Base-by-base conservation (phyloP, 2,888 invertebrate species). In the Aporophyla lueneburgensis region DNA sequence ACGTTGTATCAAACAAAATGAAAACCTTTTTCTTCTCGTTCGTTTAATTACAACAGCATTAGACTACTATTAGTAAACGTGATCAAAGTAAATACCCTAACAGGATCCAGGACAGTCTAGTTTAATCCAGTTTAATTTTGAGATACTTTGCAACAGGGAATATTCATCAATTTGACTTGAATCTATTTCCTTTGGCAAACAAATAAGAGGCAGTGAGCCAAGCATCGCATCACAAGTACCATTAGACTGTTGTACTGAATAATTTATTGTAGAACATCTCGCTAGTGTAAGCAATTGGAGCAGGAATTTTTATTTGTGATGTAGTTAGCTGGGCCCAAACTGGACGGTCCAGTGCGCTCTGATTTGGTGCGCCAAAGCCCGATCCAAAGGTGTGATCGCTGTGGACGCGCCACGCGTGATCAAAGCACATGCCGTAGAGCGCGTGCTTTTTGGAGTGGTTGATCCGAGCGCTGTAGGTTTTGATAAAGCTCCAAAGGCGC, bases 101-200 rank as follows among this genome's bases (percentile, higher is more conserved):
- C 51, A 74, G 51, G 68, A 78, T 74, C 71, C 54, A 58, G 71
- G 51, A 51, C 59, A 69, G 75, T 78, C 71, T 49, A 62, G 79
- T 78, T 72, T 46, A 73, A 78, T 80, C 67, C 61, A 67, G 83
- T 86, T 87, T 77, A 76, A 83, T 81, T 68, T 86, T 65, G 71
- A 78, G 68, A 78, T 72, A 69, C 71, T 84, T 81, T 79, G 78
- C 74, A 81, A 73, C 76, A 69, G 71, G 71, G 76, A 80, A 74
- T 80, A 70, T 85, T 76, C 78, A 83, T 77, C 78, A 74, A 78
- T 58, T 78, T 51, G 70, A 63, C 65, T 80, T 63, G 70, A 81
- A 85, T 83, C 78, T 84, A 69, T 69, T 71, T 73, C 71, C 46
- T 76, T 71, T 85, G 79, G 79, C 81, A 80, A 74, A 87, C 87